Base-by-base conservation (phyloP, 2,888 invertebrate genomes). In the Lasioglossum pauxillum region DNA sequence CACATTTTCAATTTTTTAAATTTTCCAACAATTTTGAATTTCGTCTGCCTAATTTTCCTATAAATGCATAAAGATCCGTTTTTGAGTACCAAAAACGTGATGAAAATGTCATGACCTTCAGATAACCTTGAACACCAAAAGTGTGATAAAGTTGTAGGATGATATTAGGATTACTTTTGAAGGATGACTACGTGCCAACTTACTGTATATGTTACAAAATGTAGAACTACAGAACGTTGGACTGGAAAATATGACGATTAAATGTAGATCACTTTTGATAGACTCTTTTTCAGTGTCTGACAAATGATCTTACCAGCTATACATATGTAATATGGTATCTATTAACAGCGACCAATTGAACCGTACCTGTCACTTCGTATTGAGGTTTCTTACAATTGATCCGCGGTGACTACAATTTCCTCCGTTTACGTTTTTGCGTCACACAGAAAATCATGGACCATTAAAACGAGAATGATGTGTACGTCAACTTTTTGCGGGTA, bases 391-490 rank as follows among this genome's bases (percentile, higher is more conserved):
- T 38, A 31, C 35, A 4, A 67, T 67, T 35, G 35, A 67, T 67
- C 35, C 67, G n/a, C 41, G n/a, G n/a, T 38, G 38, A 57, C 71
- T 71, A 71, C 71, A 41, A 38, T 71, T 71, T 71, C 71, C 71
- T 38, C 71, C 38, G 38, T 71, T 71, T 41, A 38, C 10, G 41
- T 71, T 71, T 71, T 71, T 78, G 71, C 31, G n/a, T 14, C 19
- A 8, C 49, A 31, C 41, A 12, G 72, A 35, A 12, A 38, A 67
- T 46, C 44, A 44, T 38, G 31, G 27, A 71, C 46, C 10, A 12
- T 46, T 75, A 75, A 60, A 72, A 41, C 72, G 60, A 64, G 46
- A n/a, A 71, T 23, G 71, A 41, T n/a, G 19, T 64, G 23, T 44
- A 38, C 78, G 64, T 35, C 41, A 38, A 64, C 5, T 49, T 81